Conservation (phyloP, 2,797 vertebrate species). For the Babyrousa celebensis region DNA sequence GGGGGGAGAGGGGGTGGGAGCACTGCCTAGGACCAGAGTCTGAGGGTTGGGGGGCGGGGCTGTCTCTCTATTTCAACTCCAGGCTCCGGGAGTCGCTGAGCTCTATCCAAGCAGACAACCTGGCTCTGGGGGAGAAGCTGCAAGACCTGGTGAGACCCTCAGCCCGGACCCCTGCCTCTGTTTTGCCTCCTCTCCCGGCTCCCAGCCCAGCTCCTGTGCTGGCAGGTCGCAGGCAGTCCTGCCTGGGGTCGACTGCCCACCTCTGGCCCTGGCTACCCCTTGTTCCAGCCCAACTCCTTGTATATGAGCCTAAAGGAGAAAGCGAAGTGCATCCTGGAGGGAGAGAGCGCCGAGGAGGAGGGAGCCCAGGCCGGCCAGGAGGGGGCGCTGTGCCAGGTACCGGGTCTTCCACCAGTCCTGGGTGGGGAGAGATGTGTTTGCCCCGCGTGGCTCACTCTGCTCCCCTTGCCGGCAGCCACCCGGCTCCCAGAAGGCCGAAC, state of each 20-base stretch:
- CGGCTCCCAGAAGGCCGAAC: too few species aligned
- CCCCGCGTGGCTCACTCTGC: rapidly evolving
- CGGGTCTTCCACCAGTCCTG: rapidly evolving
- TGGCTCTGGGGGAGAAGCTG: slow-evolving; percentile 80
- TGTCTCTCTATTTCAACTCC: background rate
- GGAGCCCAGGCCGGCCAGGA: background rate
- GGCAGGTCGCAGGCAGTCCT: background rate
- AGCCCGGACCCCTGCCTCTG: background rate
- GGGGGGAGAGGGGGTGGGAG: background rate
- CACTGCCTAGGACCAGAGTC: background rate
- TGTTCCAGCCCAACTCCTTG: slow-evolving; percentile 62
- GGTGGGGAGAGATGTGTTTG: rapidly evolving
- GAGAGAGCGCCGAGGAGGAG: background rate
- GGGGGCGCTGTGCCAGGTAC: background rate
- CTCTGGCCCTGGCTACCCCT: background rate
- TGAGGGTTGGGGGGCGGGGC: background rate
- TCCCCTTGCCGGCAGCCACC: background rate
- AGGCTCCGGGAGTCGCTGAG: slow-evolving; percentile 82
- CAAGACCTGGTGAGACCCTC: slow-evolving; percentile 81
- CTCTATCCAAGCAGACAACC: slow-evolving; percentile 57
- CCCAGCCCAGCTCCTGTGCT: background rate
- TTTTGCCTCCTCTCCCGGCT: background rate
- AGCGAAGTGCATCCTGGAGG: background rate
- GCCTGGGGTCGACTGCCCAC: background rate
- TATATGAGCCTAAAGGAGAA: slow-evolving; percentile 54